Evolutionary conservation across 2,113 vertebrate species (phyloP).

Genomic region (Corythaeola cristata): DNA sequence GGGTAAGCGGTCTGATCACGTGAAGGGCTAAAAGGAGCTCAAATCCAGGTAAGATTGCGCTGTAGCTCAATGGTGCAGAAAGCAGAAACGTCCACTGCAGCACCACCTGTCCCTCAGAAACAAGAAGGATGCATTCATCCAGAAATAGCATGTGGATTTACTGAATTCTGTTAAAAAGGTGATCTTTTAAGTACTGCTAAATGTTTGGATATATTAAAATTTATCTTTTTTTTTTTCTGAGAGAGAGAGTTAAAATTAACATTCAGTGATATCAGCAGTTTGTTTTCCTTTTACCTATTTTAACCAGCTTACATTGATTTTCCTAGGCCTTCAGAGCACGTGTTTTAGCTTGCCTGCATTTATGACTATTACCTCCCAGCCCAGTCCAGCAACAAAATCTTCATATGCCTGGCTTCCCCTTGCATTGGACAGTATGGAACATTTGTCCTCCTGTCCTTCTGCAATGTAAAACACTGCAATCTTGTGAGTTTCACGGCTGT

Average conservation of each 20-base stretch:
- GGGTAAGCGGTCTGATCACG: accelerated
- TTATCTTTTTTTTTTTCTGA: background rate
- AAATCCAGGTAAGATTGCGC: background rate
- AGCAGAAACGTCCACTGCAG: background rate
- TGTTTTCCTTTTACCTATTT: background rate
- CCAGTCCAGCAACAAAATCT: constrained; percentile 95
- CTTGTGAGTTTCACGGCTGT: constrained; percentile 96
- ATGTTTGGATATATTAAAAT: accelerated
- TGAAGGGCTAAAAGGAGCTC: background rate
- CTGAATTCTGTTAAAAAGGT: background rate
- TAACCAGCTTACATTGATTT: background rate
- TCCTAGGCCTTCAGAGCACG: background rate
- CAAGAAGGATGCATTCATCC: background rate
- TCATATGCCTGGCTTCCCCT: constrained; percentile 94
- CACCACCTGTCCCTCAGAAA: background rate
- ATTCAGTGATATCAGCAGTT: background rate
- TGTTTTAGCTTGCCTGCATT: background rate
- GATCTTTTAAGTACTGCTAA: background rate
- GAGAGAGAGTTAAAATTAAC: background rate
- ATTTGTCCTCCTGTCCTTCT: constrained; percentile 98
- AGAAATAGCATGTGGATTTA: background rate
- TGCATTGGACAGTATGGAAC: constrained; percentile 93
- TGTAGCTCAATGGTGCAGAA: background rate
- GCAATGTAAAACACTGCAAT: constrained; percentile 97
- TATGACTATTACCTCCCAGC: constrained; percentile 91